These are phyloP conservation scores for Zaprionus bogoriensis DNA, from an alignment of 2,888 invertebrate genomes.

Conservation along the genomic window DNA sequence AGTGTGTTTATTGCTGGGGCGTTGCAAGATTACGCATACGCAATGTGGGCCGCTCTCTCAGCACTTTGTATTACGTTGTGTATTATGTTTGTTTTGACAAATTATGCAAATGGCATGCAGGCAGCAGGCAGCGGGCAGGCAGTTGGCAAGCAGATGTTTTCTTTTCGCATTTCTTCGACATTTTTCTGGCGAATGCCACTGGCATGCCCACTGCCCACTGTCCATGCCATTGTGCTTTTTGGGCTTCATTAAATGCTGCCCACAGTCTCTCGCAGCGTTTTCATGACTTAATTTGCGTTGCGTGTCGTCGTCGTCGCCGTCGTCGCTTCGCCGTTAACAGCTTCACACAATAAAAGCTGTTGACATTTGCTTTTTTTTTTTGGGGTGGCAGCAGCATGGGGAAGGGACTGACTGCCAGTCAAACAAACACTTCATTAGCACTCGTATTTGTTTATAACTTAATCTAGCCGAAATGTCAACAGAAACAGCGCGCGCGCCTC, in stretches of 20 bases:
- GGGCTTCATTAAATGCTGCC: constrained; percentile 36
- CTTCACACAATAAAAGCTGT: constrained; percentile 75
- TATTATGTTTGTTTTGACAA: constrained; percentile 71
- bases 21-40: constrained; percentile 75
- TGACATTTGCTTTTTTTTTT: constrained; percentile 56
- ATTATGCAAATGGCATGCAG: constrained; percentile 70
- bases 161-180: background rate
- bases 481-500: constrained; percentile 35
- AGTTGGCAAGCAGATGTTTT: background rate
- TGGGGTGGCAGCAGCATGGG: too few relatives aligned
- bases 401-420: too few relatives aligned
- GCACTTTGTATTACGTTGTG: constrained; percentile 66
- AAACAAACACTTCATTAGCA: constrained; percentile 75
- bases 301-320: constrained; percentile 41
- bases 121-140: constrained; percentile 15
- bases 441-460: constrained; percentile 75
- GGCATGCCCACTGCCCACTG: constrained; percentile 4
- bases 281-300: constrained; percentile 72
- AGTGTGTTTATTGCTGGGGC: constrained; percentile 31
- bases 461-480: constrained; percentile 72
- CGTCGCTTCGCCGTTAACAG: constrained; percentile 57
- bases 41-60: constrained; percentile 48
- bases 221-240: constrained; percentile 5
- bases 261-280: constrained; percentile 41
- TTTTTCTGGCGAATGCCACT: background rate